A percentile compares a stretch with the other conserved stretches of the same genome.
Conservation (phyloP, 2,797 vertebrate species). For the Pseudochromis fuscus region DNA sequence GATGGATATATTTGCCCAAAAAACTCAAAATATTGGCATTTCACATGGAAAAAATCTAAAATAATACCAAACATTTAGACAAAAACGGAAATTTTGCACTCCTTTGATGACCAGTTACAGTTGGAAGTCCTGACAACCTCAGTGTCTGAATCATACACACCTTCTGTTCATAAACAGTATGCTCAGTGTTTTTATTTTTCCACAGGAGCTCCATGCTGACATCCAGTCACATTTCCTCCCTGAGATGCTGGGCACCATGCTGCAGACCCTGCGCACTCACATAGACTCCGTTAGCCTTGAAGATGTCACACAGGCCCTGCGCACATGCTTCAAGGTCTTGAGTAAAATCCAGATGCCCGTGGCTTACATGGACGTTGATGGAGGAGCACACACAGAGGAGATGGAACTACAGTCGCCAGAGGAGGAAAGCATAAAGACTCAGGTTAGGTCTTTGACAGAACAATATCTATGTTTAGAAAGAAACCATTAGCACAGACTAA, state of each 20-base stretch:
- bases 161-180: neutral
- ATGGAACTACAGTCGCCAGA: constrained; percentile 36
- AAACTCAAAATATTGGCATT: neutral
- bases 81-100: neutral
- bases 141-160: neutral
- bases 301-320: constrained; percentile 91
- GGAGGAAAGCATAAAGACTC: constrained; percentile 44
- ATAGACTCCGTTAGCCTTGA: constrained; percentile 84
- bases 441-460: constrained; percentile 53
- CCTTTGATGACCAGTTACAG: neutral
- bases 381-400: constrained; percentile 57
- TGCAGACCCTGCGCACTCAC: constrained; percentile 85
- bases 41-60: neutral
- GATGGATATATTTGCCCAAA: neutral
- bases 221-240: constrained; percentile 95
- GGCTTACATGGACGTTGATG: constrained; percentile 89
- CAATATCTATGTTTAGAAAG: too few species aligned
- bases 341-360: constrained; percentile 99
- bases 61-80: neutral
- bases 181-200: constrained; percentile 11
- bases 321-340: constrained; percentile 94
- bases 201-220: constrained; percentile 95
- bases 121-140: neutral
- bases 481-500: too few species aligned
- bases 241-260: constrained; percentile 92